Percentiles rank a stretch among this genome's conserved stretches.
Conservation (phyloP, 1,140 invertebrate species). For the Archegozetes longisetosus region DNA sequence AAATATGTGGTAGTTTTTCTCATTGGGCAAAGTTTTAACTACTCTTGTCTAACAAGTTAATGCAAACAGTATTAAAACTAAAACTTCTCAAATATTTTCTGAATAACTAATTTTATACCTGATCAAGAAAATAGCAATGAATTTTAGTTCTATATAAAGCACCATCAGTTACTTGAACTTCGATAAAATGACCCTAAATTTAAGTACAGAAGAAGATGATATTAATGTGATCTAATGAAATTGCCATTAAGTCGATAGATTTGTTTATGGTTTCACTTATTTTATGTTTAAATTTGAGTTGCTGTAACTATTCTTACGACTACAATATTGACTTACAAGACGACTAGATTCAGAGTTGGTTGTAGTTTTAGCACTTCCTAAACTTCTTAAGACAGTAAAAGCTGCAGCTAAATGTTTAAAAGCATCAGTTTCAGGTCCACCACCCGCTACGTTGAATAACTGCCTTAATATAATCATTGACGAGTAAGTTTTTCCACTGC, state of each 20-base stretch:
- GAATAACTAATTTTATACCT: constrained; percentile 16
- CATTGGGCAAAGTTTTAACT: constrained; percentile 59
- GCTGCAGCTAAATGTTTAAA: constrained; percentile 87
- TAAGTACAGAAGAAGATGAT: constrained; percentile 11
- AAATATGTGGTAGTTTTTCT: constrained; percentile 94
- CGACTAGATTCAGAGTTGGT: constrained; percentile 82
- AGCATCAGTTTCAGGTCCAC: constrained; percentile 83
- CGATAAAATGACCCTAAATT: constrained; percentile 77
- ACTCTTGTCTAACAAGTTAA: constrained; percentile 55
- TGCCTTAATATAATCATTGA: constrained; percentile 78
- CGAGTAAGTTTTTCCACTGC: constrained; percentile 85
- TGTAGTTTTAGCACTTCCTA: constrained; percentile 74
- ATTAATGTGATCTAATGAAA: not conserved
- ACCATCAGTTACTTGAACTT: constrained; percentile 89
- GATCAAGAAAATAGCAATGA: constrained; percentile 81
- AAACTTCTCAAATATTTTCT: not conserved
- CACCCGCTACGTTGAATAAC: constrained; percentile 79
- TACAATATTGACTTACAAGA: constrained; percentile 64
- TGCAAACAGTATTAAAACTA: not conserved
- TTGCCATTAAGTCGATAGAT: not conserved
- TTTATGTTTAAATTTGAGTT: not conserved
- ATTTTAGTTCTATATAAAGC: constrained; percentile 87
- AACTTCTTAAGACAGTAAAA: constrained; percentile 74
- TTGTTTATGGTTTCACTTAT: not conserved
- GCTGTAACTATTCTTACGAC: not conserved